Percentiles rank a stretch among this genome's conserved stretches.
These are phyloP conservation scores for Pangasius mekongensis DNA, from an alignment of 2,797 vertebrate genomes.

Conservation along the genomic window DNA sequence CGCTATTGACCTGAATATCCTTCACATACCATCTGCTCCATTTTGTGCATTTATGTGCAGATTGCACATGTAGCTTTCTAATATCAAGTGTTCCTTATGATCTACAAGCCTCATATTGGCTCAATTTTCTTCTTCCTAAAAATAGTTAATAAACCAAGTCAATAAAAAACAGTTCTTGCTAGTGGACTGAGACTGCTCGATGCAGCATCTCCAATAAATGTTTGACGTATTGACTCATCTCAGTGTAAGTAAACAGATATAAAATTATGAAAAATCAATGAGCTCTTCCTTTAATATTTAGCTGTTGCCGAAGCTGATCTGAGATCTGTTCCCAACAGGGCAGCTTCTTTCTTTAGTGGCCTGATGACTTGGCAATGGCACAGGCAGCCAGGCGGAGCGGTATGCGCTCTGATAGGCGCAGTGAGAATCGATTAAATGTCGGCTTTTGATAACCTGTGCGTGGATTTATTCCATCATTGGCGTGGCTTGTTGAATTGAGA, in stretches of 20 bases:
- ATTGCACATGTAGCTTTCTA: background rate
- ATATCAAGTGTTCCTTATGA: background rate
- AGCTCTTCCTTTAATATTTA: constrained; percentile 14
- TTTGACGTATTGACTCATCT: constrained; percentile 5
- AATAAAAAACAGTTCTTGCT: background rate
- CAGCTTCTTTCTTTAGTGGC: background rate
- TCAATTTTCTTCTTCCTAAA: background rate
- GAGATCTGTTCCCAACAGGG: constrained; percentile 19
- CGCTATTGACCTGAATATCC: background rate
- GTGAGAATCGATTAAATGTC: constrained; percentile 54
- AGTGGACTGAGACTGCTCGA: background rate
- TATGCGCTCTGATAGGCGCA: constrained; percentile 34
- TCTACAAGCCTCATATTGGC: background rate
- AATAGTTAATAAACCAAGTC: constrained; percentile 19
- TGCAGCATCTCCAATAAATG: constrained; percentile 18
- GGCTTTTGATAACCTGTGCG: constrained; percentile 48
- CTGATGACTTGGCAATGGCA: constrained; percentile 45
- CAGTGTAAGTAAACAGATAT: constrained; percentile 6
- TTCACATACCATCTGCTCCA: background rate
- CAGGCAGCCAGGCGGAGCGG: constrained; percentile 45
- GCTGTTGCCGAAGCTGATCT: background rate
- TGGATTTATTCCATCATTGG: constrained; percentile 58
- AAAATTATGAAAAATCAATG: constrained; percentile 32
- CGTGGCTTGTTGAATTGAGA: constrained; percentile 50
- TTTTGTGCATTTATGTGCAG: background rate